Conservation (phyloP, 2,888 invertebrate species). For the Andrena camellia region DNA sequence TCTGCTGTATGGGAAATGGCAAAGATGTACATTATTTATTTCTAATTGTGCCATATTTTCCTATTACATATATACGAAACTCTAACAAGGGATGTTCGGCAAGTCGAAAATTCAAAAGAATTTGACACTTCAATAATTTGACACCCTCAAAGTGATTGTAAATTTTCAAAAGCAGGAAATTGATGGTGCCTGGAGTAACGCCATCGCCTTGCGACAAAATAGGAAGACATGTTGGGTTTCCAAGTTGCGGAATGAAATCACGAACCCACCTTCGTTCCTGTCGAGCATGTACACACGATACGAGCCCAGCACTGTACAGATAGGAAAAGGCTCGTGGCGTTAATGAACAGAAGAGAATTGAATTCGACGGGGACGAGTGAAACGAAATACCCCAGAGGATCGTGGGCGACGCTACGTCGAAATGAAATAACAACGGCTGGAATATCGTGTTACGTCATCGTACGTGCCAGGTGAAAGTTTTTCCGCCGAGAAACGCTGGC, state of each 20-base stretch:
- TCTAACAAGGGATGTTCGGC: too few species aligned
- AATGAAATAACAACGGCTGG: slow-evolving; percentile 22
- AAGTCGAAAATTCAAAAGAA: too few species aligned
- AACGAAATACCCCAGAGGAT: background rate
- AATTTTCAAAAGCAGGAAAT: slow-evolving; percentile 12
- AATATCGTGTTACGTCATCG: background rate
- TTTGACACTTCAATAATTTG: too few species aligned
- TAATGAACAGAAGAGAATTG: slow-evolving; percentile 36
- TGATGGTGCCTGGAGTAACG: slow-evolving; percentile 9
- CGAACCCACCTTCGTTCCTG: background rate
- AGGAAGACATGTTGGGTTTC: background rate
- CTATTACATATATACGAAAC: too few species aligned
- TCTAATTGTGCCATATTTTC: too few species aligned
- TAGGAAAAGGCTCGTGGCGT: background rate
- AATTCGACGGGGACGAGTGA: background rate
- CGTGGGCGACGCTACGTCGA: background rate
- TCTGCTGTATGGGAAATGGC: too few species aligned
- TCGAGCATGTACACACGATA: slow-evolving; percentile 10
- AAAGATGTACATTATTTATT: too few species aligned
- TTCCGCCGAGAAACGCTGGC: slow-evolving; percentile 8
- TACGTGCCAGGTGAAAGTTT: slow-evolving; percentile 33
- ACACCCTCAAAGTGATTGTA: too few species aligned
- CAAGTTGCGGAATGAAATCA: slow-evolving; percentile 30
- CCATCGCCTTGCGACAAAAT: slow-evolving; percentile 18
- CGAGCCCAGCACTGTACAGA: background rate